Percentiles rank a stretch among this genome's conserved stretches.
Evolutionary conservation across 2,888 invertebrate genomes (phyloP).

Genomic region (Brachypterus glaber): DNA sequence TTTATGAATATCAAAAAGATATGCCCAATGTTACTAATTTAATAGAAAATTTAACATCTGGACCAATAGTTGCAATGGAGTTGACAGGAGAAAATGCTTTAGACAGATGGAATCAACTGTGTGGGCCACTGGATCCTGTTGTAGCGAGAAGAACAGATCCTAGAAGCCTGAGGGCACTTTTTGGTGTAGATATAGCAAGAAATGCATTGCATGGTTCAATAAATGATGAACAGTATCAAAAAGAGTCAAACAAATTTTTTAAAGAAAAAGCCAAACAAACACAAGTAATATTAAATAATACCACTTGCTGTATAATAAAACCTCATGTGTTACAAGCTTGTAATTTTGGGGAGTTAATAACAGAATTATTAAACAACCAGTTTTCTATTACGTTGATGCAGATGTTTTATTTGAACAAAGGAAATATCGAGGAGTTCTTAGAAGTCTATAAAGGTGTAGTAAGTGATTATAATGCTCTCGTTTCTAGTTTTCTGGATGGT

Average conservation of each 20-base stretch:
- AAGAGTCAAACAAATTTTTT: slow-evolving; percentile 52
- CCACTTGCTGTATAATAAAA: slow-evolving; percentile 77
- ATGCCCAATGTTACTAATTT: slow-evolving; percentile 55
- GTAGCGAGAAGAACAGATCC: slow-evolving; percentile 48
- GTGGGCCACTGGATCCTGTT: slow-evolving; percentile 54
- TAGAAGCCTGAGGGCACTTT: slow-evolving; percentile 52
- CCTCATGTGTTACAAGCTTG: slow-evolving; percentile 80
- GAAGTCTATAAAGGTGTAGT: slow-evolving; percentile 88
- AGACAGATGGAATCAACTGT: slow-evolving; percentile 46
- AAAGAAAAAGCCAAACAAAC: slow-evolving; percentile 35
- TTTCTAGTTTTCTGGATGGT: slow-evolving; percentile 74
- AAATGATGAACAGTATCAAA: slow-evolving; percentile 47
- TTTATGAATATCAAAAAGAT: slow-evolving; percentile 50
- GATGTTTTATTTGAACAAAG: slow-evolving; percentile 67
- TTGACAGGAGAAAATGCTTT: slow-evolving; percentile 64
- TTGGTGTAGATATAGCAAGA: slow-evolving; percentile 55
- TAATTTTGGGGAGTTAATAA: slow-evolving; percentile 60
- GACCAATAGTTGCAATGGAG: slow-evolving; percentile 61
- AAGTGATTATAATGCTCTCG: slow-evolving; percentile 69
- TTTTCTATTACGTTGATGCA: slow-evolving; percentile 72
- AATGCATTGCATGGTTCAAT: slow-evolving; percentile 63
- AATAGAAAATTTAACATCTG: slow-evolving; percentile 56
- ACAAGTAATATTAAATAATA: slow-evolving; percentile 53
- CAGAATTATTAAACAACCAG: slow-evolving; percentile 57
- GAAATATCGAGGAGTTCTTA: slow-evolving; percentile 83